phyloP scores from a whole-genome alignment of 2,888 invertebrate genomes.

The Hermodice carunculata region DNA sequence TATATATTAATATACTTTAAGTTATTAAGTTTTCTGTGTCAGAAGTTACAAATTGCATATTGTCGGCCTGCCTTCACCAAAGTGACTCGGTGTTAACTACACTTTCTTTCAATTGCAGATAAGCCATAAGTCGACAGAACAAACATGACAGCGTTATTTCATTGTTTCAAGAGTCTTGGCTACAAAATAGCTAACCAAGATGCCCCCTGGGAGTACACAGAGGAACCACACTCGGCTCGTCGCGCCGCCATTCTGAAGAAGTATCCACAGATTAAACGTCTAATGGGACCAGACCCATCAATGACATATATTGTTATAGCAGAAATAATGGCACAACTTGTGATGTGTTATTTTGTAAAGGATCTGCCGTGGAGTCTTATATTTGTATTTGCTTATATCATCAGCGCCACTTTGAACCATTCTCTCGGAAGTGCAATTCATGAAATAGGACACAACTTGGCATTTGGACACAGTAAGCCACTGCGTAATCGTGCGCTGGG shows the following conservation, averaged over 20 bases:
- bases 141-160: too few species aligned
- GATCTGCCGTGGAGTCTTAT: slow-evolving; percentile 59
- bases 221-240: slow-evolving; percentile 95
- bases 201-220: slow-evolving; percentile 89
- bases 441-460: slow-evolving; percentile 69
- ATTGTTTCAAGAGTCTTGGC: slow-evolving; percentile 2
- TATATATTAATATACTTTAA: too few species aligned
- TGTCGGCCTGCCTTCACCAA: too few species aligned
- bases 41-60: too few species aligned
- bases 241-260: slow-evolving; percentile 86
- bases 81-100: too few species aligned
- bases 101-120: too few species aligned
- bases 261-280: slow-evolving; percentile 68
- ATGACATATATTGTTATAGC: slow-evolving; percentile 56
- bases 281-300: slow-evolving; percentile 66
- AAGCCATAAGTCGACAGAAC: too few species aligned
- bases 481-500: slow-evolving; percentile 62
- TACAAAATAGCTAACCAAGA: slow-evolving; percentile 33
- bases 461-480: slow-evolving; percentile 65
- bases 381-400: slow-evolving; percentile 53
- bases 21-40: too few species aligned
- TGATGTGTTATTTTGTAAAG: slow-evolving; percentile 35
- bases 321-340: slow-evolving; percentile 45
- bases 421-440: slow-evolving; percentile 68
- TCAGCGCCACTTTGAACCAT: slow-evolving; percentile 64